Conservation (phyloP, 2,888 invertebrate genomes). For the Falcaria lacertinaria region DNA sequence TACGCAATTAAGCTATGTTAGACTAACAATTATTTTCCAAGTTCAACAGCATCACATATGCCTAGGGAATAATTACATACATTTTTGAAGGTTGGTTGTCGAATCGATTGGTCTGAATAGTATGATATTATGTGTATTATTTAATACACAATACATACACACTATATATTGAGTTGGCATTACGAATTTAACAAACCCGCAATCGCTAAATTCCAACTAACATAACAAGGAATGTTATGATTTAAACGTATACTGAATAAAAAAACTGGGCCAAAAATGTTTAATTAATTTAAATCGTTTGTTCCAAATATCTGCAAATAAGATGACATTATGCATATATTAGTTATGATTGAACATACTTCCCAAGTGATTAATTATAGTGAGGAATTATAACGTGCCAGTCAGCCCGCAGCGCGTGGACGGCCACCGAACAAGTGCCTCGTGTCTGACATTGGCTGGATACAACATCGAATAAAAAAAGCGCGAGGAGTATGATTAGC, state of each 20-base stretch:
- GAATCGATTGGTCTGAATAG: not conserved
- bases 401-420: not conserved
- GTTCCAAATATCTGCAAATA: not conserved
- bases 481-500: too few relatives aligned
- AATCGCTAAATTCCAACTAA: too few relatives aligned
- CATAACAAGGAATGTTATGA: not conserved
- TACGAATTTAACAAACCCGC: too few relatives aligned
- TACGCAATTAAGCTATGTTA: too few relatives aligned
- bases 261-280: not conserved
- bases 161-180: too few relatives aligned
- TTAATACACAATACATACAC: too few relatives aligned
- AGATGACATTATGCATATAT: not conserved
- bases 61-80: not conserved
- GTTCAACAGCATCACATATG: not conserved
- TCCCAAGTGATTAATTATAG: not conserved
- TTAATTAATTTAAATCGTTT: not conserved
- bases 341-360: not conserved
- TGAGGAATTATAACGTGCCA: not conserved
- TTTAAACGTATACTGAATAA: not conserved
- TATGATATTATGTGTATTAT: too few relatives aligned
- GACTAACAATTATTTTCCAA: constrained; percentile 1
- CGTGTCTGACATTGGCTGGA: not conserved
- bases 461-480: not conserved
- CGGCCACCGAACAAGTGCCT: not conserved
- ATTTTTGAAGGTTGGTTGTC: not conserved